Conservation (phyloP, 2,888 invertebrate genomes). For the Metellina segmentata region DNA sequence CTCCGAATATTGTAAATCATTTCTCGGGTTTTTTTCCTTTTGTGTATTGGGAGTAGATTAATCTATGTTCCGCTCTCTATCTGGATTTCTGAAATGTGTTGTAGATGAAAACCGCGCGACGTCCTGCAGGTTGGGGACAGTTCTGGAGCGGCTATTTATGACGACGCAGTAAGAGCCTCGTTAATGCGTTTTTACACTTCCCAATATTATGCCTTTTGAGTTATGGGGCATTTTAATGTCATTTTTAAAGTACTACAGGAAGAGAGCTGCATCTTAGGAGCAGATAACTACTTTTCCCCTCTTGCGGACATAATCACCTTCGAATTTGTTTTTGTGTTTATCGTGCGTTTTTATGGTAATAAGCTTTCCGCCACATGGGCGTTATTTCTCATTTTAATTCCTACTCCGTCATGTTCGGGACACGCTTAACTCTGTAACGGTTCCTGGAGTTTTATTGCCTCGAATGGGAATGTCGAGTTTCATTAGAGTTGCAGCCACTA, state of each 20-base stretch:
- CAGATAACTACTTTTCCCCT: too few relatives aligned
- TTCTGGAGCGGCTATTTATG: slow-evolving; percentile 46
- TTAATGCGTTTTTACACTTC: slow-evolving; percentile 52
- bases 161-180: slow-evolving; percentile 26
- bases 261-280: too few relatives aligned
- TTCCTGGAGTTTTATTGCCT: too few relatives aligned
- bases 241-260: not conserved
- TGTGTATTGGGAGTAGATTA: slow-evolving; percentile 48
- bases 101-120: slow-evolving; percentile 13
- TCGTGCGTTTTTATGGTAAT: too few relatives aligned
- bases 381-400: too few relatives aligned
- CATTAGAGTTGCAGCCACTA: too few relatives aligned
- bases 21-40: slow-evolving; percentile 27
- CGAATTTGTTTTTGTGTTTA: too few relatives aligned
- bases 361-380: too few relatives aligned
- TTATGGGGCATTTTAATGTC: slow-evolving; percentile 24
- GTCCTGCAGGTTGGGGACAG: slow-evolving; percentile 38
- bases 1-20: slow-evolving; percentile 73
- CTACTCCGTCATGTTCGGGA: too few relatives aligned
- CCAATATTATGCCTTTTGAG: slow-evolving; percentile 5
- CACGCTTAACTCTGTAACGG: too few relatives aligned
- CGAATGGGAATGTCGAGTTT: too few relatives aligned
- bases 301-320: too few relatives aligned
- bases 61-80: slow-evolving; percentile 56
- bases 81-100: slow-evolving; percentile 51